Percentiles rank a stretch among this genome's conserved stretches.
phyloP scores from a whole-genome alignment of 2,113 vertebrate genomes.

The Lethenteron camtschaticum region DNA sequence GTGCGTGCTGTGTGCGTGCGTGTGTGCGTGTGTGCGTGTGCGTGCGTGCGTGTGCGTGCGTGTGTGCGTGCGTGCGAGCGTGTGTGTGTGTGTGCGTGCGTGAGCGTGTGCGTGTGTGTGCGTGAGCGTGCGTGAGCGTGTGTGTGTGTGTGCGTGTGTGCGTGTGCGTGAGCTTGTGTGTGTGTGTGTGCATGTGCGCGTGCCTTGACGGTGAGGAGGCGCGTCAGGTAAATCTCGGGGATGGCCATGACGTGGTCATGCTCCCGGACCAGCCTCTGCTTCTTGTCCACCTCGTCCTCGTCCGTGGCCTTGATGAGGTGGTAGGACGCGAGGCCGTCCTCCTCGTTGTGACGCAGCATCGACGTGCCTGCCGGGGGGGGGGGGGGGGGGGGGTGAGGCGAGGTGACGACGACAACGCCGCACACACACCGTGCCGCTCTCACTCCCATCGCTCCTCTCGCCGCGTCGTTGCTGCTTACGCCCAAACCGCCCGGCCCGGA shows the following conservation, averaged over 20 bases:
- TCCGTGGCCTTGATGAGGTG: slow-evolving; percentile 88
- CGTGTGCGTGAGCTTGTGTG: not conserved
- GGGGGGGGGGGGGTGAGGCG: too few relatives aligned
- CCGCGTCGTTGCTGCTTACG: not conserved
- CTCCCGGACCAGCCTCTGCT: slow-evolving; percentile 68
- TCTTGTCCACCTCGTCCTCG: slow-evolving; percentile 76
- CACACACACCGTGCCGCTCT: not conserved
- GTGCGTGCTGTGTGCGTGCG: not conserved
- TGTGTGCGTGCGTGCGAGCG: not conserved
- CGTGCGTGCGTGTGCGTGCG: slow-evolving; percentile 32
- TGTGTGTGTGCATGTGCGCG: not conserved
- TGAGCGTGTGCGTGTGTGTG: not conserved
- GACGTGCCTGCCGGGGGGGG: too few relatives aligned
- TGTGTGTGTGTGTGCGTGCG: not conserved
- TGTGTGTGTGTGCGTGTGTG: not conserved
- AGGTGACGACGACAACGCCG: too few relatives aligned
- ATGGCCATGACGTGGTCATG: slow-evolving; percentile 81
- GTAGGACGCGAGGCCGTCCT: slow-evolving; percentile 59
- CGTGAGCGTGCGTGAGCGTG: too few relatives aligned
- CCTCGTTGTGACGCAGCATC: slow-evolving; percentile 54
- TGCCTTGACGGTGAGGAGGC: slow-evolving; percentile 94
- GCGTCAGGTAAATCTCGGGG: slow-evolving; percentile 88
- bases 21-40: not conserved
- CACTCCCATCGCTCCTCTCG: not conserved
- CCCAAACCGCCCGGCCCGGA: not conserved